Evolutionary conservation across 2,113 vertebrate genomes (phyloP).

Genomic region (Zosterops japonicus): DNA sequence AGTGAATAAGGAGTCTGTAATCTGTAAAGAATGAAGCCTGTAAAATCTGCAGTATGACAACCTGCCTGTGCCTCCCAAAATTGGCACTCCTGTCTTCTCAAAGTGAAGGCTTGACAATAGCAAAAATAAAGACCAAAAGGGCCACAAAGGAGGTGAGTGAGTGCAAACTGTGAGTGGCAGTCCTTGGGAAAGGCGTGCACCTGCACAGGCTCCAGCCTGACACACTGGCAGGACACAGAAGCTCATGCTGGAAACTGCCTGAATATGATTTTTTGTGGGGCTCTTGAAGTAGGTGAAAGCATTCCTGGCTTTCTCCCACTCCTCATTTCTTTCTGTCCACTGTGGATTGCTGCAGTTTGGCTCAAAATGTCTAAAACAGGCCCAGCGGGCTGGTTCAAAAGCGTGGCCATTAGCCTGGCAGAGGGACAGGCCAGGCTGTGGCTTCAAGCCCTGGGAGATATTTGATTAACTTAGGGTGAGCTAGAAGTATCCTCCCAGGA

Average conservation of each 20-base stretch:
- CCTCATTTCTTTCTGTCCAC: neutral
- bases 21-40: neutral
- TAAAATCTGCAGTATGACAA: neutral
- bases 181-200: neutral
- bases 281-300: neutral
- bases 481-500: too few species aligned
- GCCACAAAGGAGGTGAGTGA: neutral
- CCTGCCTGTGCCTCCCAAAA: neutral
- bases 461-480: too few species aligned
- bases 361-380: neutral
- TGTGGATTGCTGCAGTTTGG: neutral
- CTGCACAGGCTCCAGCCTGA: neutral
- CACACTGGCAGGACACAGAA: accelerated
- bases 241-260: neutral
- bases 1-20: neutral
- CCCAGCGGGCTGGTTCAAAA: neutral
- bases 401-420: neutral
- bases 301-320: neutral
- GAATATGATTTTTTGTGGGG: neutral
- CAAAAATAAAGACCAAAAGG: neutral
- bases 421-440: too few species aligned
- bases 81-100: neutral
- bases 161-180: neutral
- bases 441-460: too few species aligned
- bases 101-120: neutral